Base-by-base conservation (phyloP, 1,140 invertebrate genomes). In the Trichonephila clavata region DNA sequence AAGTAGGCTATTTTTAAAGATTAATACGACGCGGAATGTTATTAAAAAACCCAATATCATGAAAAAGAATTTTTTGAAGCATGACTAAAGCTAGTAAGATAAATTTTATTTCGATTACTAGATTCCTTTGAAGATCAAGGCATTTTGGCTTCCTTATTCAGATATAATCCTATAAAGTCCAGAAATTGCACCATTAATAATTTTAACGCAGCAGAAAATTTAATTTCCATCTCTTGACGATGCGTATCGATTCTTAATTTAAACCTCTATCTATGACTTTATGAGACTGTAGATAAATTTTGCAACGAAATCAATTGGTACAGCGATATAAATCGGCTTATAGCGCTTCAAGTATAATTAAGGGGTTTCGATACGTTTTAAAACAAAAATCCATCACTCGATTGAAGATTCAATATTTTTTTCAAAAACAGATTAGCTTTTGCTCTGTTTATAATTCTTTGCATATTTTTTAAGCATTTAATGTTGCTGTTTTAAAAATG, bases 141-240 rank as follows among this genome's bases (percentile, higher is more conserved):
- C 24, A 71, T 32, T 39, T 39, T 39, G 13, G 27, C 24, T 65
- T 65, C n/a, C 32, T 24, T 71, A 71, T 27, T 71, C 27, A 27
- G 16, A 20, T n/a, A 32, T 13, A 18, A 71, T 71, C n/a, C 13
- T 8, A 71, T 27, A 27, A n/a, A 71, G n/a, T 27, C 14, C 14
- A 24, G 27, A 71, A 27, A 71, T 71, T 71, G 68, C 68, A 32
- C 16, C 68, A 71, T 71, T 71, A 71, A 71, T 71, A 71, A 71
- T 27, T 71, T 71, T 71, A 71, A 27, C 68, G 27, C n/a, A 71
- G 27, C 24, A 71, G 68, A 71, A 71, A 71, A 27, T 71, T 71
- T 27, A 71, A 71, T 71, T 71, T 71, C 68, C 68, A 65, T 65
- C 63, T 65, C 21, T n/a, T n/a, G 24, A n/a, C 63, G 63, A 65